Base-by-base conservation (phyloP, 2,888 invertebrate species). In the Loripinus fragilis region DNA sequence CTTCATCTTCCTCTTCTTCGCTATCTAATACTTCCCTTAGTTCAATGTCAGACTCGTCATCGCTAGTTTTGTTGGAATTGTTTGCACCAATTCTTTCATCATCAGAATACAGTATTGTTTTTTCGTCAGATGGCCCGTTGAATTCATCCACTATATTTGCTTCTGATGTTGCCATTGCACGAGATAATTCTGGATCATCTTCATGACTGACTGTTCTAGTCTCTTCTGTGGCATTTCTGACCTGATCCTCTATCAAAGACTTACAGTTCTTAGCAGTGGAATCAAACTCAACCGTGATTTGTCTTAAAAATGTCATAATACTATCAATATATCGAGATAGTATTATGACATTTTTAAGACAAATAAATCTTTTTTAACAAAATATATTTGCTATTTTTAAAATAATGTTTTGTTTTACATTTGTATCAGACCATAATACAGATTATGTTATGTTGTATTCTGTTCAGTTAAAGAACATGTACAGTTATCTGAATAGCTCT, bases 381-480 rank as follows among this genome's bases (percentile, higher is more conserved):
- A n/a, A 52, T 77, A 81, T 23, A 81, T 25, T 20, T 75, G 75
- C 35, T 68, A 20, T 66, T 48, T 17, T 69, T 25, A 25, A 81
- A 2, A 38, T 81, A 72, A 33, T 81, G 74, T 1, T 77, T 71
- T 15, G 70, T 75, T 41, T 81, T 72, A 23, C 75, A 75, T 81
- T 81, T 81, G 8, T 76, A 67, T n/a, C n/a, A n/a, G n/a, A n/a
- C n/a, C n/a, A n/a, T n/a, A n/a, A n/a, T n/a, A n/a, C n/a, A n/a
- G n/a, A n/a, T n/a, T n/a, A n/a, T n/a, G n/a, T n/a, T n/a, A n/a
- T n/a, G n/a, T n/a, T n/a, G n/a, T n/a, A n/a, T n/a, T n/a, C n/a
- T n/a, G n/a, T n/a, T n/a, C n/a, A n/a, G n/a, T n/a, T n/a, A n/a
- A n/a, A n/a, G n/a, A n/a, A n/a, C n/a, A n/a, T n/a, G n/a, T n/a